A percentile compares a stretch with the other conserved stretches of the same genome.
Conservation (phyloP, 1,140 invertebrate genomes). For the Habropoda laboriosa region DNA sequence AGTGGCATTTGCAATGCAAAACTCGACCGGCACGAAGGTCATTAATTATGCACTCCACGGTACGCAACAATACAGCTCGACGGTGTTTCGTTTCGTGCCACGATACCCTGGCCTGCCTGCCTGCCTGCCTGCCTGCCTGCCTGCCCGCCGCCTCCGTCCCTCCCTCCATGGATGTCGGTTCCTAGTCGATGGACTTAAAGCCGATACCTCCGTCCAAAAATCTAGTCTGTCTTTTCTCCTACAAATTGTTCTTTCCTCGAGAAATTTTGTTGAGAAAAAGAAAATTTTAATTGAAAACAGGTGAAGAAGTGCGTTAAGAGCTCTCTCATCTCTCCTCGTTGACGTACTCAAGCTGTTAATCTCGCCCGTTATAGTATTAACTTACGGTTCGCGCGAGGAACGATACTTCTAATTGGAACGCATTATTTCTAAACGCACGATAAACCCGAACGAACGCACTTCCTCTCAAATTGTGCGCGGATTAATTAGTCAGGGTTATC, state of each 20-base stretch:
- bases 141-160: too few relatives aligned
- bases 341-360: conserved; percentile 13
- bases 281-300: too few relatives aligned
- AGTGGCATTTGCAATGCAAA: conserved; percentile 72
- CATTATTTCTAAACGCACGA: conserved; percentile 45
- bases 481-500: conserved; percentile 32
- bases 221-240: background rate
- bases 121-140: too few relatives aligned
- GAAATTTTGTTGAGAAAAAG: too few relatives aligned
- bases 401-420: conserved; percentile 45
- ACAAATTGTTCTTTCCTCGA: background rate
- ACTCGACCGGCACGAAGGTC: conserved; percentile 59
- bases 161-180: conserved; percentile 27
- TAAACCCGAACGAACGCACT: conserved; percentile 33
- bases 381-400: conserved; percentile 11
- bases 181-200: conserved; percentile 29
- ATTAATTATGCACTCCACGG: conserved; percentile 72
- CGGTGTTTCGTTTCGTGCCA: conserved; percentile 47
- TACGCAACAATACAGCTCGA: conserved; percentile 65
- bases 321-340: background rate
- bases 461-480: conserved; percentile 36
- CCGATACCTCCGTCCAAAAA: background rate
- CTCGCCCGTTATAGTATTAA: conserved; percentile 7
- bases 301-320: too few relatives aligned
- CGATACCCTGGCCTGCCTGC: too few relatives aligned